A percentile compares a stretch with the other conserved stretches of the same genome.
Evolutionary conservation across 2,113 vertebrate species (phyloP).

Genomic region (Microtus oregoni): DNA sequence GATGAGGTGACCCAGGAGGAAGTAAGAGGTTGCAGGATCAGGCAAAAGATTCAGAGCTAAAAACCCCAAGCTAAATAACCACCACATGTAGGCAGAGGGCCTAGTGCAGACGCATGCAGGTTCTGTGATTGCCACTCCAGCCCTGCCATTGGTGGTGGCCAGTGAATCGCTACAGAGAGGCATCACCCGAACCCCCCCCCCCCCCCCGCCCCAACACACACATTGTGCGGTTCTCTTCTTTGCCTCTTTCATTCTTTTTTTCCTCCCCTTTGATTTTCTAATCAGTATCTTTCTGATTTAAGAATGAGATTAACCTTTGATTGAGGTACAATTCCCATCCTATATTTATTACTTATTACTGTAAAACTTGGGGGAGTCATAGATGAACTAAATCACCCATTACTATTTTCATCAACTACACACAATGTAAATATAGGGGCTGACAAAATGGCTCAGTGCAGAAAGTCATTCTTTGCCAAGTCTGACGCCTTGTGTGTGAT

Average conservation of each 20-base stretch:
- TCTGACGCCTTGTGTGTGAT: not conserved
- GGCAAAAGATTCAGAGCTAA: not conserved
- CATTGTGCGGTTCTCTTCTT: not conserved
- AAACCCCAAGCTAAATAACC: not conserved
- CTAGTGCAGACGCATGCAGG: no score
- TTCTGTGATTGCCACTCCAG: no score
- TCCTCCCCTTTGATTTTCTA: not conserved
- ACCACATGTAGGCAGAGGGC: not conserved
- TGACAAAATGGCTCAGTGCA: not conserved
- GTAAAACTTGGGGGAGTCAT: not conserved
- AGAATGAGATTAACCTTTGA: not conserved
- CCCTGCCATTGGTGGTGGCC: not conserved
- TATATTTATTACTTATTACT: not conserved
- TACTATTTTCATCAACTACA: not conserved
- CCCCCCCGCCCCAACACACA: not conserved
- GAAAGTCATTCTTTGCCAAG: not conserved
- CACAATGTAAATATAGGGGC: not conserved
- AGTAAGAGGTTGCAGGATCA: not conserved
- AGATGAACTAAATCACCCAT: not conserved
- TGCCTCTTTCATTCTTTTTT: not conserved
- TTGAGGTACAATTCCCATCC: accelerated
- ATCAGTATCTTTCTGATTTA: not conserved
- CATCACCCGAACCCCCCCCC: not conserved
- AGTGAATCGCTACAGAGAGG: not conserved
- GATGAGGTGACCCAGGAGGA: not conserved